phyloP scores from a whole-genome alignment of 1,140 invertebrate species.

The Orchesella cincta region DNA sequence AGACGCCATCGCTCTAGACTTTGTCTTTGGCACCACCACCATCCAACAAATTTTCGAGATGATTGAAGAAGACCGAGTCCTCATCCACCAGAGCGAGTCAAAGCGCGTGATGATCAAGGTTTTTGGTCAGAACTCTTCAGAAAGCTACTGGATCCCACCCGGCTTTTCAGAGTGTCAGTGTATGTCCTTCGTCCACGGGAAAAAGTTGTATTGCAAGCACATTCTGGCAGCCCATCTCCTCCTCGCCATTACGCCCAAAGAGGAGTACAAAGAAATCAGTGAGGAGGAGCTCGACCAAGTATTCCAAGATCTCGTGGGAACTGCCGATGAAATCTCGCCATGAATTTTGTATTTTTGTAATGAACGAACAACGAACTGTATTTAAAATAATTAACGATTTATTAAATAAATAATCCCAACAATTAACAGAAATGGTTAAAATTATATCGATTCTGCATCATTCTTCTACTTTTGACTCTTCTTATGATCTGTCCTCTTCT shows the following conservation, averaged over 20 bases:
- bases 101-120: not conserved
- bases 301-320: too few relatives aligned
- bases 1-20: conserved; percentile 4
- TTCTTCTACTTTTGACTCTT: too few relatives aligned
- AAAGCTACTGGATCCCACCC: not conserved
- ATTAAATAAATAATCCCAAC: too few relatives aligned
- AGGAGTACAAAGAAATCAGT: conserved; percentile 11
- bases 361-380: too few relatives aligned
- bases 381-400: too few relatives aligned
- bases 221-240: conserved; percentile 3
- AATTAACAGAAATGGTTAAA: too few relatives aligned
- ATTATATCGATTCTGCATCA: too few relatives aligned
- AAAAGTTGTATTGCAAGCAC: conserved; percentile 12
- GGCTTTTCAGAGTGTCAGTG: conserved; percentile 1
- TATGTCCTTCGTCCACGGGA: not conserved
- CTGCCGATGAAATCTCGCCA: too few relatives aligned
- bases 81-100: not conserved
- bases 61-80: not conserved
- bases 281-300: not conserved
- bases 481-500: too few relatives aligned
- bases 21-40: not conserved
- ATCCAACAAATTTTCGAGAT: conserved; percentile 15
- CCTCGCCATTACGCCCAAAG: not conserved
- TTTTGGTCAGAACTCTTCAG: not conserved
- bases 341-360: too few relatives aligned